Conservation (phyloP, 2,113 vertebrate species). For the Aldabrachelys gigantea region DNA sequence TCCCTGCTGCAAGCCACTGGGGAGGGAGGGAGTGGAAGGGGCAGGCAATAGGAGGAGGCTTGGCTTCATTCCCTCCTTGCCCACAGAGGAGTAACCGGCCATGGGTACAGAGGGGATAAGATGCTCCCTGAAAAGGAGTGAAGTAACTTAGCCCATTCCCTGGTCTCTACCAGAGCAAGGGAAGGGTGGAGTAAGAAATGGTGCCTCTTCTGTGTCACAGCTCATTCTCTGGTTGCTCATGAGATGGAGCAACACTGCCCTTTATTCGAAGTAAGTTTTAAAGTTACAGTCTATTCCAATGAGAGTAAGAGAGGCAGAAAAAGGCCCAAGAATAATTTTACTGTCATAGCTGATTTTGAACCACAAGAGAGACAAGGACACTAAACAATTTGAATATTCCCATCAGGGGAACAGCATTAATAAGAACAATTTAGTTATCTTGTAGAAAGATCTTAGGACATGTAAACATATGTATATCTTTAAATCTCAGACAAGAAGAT, state of each 20-base stretch:
- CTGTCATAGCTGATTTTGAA: neutral
- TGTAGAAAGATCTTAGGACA: constrained; percentile 10
- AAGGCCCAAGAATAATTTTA: constrained; percentile 19
- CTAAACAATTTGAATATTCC: constrained; percentile 21
- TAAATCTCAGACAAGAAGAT: constrained; percentile 43
- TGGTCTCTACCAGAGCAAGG: neutral
- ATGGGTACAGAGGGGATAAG: neutral
- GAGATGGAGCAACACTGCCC: neutral
- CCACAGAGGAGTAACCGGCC: neutral
- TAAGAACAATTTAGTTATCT: constrained; percentile 19
- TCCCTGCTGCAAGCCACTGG: neutral
- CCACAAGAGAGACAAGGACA: neutral
- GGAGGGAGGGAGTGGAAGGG: neutral
- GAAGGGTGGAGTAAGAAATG: neutral
- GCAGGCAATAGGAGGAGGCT: neutral
- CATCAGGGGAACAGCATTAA: constrained; percentile 10
- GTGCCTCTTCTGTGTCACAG: neutral
- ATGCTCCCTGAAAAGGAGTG: accelerated
- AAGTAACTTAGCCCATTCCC: neutral
- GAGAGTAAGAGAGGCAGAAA: neutral
- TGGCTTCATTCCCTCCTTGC: neutral
- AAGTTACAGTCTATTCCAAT: neutral
- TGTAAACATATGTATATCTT: constrained; percentile 15
- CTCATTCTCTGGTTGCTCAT: neutral
- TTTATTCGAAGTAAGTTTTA: neutral